These are phyloP conservation scores for Rhyacichthys aspro DNA, from an alignment of 2,797 vertebrate genomes.

Conservation along the genomic window DNA sequence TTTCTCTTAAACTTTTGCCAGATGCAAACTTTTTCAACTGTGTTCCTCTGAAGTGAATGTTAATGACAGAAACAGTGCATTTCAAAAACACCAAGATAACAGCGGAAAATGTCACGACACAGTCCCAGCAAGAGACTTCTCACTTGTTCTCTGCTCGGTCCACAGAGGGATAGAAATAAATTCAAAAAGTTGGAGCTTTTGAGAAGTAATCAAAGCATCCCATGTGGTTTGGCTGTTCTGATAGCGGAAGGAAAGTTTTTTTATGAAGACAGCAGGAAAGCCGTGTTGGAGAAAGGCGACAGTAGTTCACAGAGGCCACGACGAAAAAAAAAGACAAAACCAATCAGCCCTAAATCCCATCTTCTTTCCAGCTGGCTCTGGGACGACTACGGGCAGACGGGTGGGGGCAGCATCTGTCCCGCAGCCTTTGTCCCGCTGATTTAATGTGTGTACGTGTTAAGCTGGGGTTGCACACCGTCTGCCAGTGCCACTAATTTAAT, in stretches of 20 bases:
- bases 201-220: slow-evolving; percentile 26
- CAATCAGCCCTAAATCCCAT: slow-evolving; percentile 71
- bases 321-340: slow-evolving; percentile 54
- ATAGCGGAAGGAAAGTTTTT: slow-evolving; percentile 6
- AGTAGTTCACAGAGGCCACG: slow-evolving; percentile 17
- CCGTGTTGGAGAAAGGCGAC: slow-evolving; percentile 8
- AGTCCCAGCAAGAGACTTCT: not conserved
- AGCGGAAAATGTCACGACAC: not conserved
- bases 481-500: slow-evolving; percentile 70
- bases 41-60: slow-evolving; percentile 16
- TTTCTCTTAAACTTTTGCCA: slow-evolving; percentile 13
- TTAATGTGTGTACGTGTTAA: slow-evolving; percentile 50
- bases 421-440: slow-evolving; percentile 46
- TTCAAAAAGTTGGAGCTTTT: slow-evolving; percentile 3
- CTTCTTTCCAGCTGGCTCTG: slow-evolving; percentile 70
- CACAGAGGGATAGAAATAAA: not conserved
- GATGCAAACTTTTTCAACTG: slow-evolving; percentile 22
- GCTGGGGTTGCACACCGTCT: slow-evolving; percentile 38
- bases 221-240: not conserved
- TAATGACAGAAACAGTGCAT: slow-evolving; percentile 4
- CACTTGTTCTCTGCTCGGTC: slow-evolving; percentile 1
- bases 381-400: slow-evolving; percentile 38
- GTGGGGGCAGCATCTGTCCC: slow-evolving; percentile 62
- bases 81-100: not conserved
- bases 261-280: slow-evolving; percentile 1